These are phyloP conservation scores for Halisarca cf. caerulea DNA, from an alignment of 37 sponge, comb jelly and placozoan species.

Conservation along the genomic window DNA sequence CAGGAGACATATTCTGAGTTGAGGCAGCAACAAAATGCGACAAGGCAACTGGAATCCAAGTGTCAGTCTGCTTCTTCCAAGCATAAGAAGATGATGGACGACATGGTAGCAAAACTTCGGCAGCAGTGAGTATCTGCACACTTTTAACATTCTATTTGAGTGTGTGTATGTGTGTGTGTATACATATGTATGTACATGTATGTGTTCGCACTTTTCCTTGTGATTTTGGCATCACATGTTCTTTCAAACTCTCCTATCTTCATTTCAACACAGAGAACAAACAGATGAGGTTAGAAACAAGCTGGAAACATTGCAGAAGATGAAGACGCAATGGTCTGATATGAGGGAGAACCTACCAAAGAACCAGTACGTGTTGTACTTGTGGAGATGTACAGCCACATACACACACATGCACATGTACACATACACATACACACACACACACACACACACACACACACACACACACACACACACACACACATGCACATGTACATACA, in stretches of 20 bases:
- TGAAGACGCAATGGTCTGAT: background rate
- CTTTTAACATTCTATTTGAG: too few relatives aligned
- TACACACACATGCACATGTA: too few relatives aligned
- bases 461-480: too few relatives aligned
- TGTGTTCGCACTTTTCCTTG: background rate
- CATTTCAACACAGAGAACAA: background rate
- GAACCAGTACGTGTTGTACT: background rate
- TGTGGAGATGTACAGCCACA: too few relatives aligned
- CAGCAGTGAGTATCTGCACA: too few relatives aligned
- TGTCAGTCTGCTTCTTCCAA: background rate
- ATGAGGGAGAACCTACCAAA: conserved; percentile 27
- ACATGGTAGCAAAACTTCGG: background rate
- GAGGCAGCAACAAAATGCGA: background rate
- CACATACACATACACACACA: too few relatives aligned
- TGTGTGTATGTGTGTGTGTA: conserved; percentile 55
- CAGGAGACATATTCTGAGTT: conserved; percentile 16
- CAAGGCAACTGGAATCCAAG: background rate
- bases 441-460: too few relatives aligned
- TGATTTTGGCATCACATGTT: too few relatives aligned
- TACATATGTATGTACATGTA: background rate
- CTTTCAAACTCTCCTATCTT: too few relatives aligned
- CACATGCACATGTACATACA: too few relatives aligned
- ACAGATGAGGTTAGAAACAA: background rate
- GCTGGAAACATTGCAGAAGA: background rate
- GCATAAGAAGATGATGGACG: conserved; percentile 6